phyloP scores from a whole-genome alignment of 2,113 vertebrate genomes.

The Scopus umbretta region DNA sequence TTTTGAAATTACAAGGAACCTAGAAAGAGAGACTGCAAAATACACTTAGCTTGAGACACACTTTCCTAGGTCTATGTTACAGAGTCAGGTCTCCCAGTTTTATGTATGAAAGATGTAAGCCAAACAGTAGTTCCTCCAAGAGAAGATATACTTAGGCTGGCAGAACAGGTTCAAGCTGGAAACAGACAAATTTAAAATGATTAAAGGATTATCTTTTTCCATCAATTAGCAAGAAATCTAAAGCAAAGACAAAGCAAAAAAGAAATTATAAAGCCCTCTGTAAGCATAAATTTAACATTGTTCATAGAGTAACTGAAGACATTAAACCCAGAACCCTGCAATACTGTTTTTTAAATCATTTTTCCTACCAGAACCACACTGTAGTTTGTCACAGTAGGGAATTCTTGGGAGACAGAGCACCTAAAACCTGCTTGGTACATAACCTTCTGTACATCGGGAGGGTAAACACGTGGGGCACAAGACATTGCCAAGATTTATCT shows the following conservation, averaged over 20 bases:
- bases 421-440: not conserved
- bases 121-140: not conserved
- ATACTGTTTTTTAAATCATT: not conserved
- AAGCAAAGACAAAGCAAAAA: not conserved
- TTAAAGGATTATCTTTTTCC: not conserved
- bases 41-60: not conserved
- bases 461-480: not conserved
- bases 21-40: not conserved
- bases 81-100: not conserved
- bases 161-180: not conserved
- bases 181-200: not conserved
- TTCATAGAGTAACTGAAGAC: not conserved
- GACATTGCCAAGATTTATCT: not conserved
- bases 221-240: not conserved
- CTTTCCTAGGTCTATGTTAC: not conserved
- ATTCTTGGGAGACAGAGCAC: not conserved
- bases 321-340: not conserved
- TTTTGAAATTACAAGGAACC: not conserved
- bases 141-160: not conserved
- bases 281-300: not conserved
- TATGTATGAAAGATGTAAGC: not conserved
- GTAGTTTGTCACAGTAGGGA: not conserved
- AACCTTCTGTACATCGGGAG: not conserved
- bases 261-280: not conserved
- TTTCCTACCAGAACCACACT: not conserved